These are phyloP conservation scores for Anabas testudineus DNA, from an alignment of 2,797 vertebrate species.

Conservation along the genomic window DNA sequence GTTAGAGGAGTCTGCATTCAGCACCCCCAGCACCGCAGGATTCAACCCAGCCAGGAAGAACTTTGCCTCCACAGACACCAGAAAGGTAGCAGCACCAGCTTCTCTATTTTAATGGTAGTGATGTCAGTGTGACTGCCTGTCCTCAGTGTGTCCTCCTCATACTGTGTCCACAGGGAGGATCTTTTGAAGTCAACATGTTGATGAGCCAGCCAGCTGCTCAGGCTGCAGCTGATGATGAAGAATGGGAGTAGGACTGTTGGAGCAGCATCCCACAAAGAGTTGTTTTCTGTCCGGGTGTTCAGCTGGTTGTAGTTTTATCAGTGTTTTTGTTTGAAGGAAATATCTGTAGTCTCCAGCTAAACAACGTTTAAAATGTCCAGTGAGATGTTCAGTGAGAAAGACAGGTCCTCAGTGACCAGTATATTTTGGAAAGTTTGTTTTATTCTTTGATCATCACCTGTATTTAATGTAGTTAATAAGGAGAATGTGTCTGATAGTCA, in stretches of 20 bases:
- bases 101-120: no score
- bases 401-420: not conserved
- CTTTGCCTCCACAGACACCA: slow-evolving; percentile 82
- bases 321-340: slow-evolving; percentile 29
- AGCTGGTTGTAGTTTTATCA: slow-evolving; percentile 36
- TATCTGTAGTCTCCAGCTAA: not conserved
- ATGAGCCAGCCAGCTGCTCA: slow-evolving; percentile 1
- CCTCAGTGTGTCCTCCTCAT: not conserved
- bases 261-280: not conserved
- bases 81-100: slow-evolving; percentile 80
- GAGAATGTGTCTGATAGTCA: not conserved
- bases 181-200: not conserved
- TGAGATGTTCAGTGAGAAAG: not conserved
- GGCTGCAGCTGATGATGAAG: slow-evolving; percentile 37
- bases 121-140: not conserved
- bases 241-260: slow-evolving; percentile 52
- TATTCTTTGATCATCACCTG: slow-evolving; percentile 11
- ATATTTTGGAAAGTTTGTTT: slow-evolving; percentile 1
- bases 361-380: not conserved
- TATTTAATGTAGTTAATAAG: not conserved
- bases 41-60: slow-evolving; percentile 64
- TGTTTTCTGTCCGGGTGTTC: slow-evolving; percentile 24
- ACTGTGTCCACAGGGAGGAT: not conserved
- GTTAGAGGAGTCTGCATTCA: slow-evolving; percentile 89
- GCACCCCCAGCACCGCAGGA: slow-evolving; percentile 56